Percentiles rank a stretch among this genome's conserved stretches.
These are phyloP conservation scores for Xiphophorus maculatus DNA, from an alignment of 2,113 vertebrate genomes.

Conservation along the genomic window DNA sequence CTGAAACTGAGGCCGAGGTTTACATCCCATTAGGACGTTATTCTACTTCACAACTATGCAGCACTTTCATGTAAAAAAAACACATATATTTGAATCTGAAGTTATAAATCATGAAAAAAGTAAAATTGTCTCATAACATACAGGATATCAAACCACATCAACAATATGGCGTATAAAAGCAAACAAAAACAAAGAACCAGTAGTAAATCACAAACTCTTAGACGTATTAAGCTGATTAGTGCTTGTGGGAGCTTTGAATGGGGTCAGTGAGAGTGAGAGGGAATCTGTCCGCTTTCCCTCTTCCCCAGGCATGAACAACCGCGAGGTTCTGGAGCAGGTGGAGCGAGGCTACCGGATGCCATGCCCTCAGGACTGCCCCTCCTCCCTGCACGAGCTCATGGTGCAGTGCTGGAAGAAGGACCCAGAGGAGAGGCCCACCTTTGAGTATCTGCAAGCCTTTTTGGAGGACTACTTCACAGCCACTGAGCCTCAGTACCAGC, in stretches of 20 bases:
- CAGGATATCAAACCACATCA: neutral
- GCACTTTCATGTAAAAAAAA: neutral
- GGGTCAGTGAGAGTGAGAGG: neutral
- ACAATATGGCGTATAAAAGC: neutral
- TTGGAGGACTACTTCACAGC: slow-evolving; percentile 99
- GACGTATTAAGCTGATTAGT: neutral
- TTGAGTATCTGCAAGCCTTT: slow-evolving; percentile 98
- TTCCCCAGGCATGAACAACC: slow-evolving; percentile 96
- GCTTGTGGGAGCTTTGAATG: neutral
- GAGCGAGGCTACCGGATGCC: slow-evolving; percentile 98
- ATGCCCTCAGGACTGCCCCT: slow-evolving; percentile 97
- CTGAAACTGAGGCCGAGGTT: too few relatives aligned
- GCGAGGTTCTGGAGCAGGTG: slow-evolving; percentile 98
- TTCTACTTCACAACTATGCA: neutral
- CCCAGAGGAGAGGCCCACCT: slow-evolving; percentile 97
- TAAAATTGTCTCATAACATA: neutral
- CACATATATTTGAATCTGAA: neutral
- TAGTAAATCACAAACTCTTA: neutral
- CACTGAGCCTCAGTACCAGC: slow-evolving; percentile 99
- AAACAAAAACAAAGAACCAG: neutral
- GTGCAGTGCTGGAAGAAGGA: slow-evolving; percentile 99
- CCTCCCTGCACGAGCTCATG: slow-evolving; percentile 99
- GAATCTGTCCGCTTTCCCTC: neutral
- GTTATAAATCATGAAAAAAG: neutral
- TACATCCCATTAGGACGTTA: neutral